Evolutionary conservation across 1,140 invertebrate genomes (phyloP).

Genomic region (Lasioglossum albipes): DNA sequence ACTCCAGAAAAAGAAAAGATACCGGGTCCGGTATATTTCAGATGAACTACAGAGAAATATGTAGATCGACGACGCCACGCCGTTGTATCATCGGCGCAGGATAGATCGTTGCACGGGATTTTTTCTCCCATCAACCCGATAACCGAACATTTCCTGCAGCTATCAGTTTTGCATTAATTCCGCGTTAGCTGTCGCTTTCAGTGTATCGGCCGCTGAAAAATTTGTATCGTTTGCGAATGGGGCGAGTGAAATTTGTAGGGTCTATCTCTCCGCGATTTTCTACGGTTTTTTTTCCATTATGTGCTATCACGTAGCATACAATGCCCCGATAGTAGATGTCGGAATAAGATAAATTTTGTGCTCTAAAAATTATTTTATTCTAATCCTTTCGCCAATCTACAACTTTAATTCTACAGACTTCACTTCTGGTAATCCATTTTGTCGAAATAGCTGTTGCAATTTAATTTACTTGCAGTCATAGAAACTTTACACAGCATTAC

Average conservation of each 20-base stretch:
- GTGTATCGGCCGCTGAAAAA: background rate
- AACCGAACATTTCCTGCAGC: background rate
- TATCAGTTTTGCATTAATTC: background rate
- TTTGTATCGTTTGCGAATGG: background rate
- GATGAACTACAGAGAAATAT: slow-evolving; percentile 43
- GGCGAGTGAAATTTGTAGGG: background rate
- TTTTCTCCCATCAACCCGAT: background rate
- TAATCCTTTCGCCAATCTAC: too few species aligned
- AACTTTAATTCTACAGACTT: too few species aligned
- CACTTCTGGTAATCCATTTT: too few species aligned
- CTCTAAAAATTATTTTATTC: too few species aligned
- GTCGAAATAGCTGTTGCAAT: too few species aligned
- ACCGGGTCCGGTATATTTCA: slow-evolving; percentile 21
- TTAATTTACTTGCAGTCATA: too few species aligned
- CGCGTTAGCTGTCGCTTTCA: background rate
- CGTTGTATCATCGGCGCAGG: slow-evolving; percentile 18
- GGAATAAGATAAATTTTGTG: too few species aligned
- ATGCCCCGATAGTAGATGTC: too few species aligned
- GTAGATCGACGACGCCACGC: slow-evolving; percentile 14
- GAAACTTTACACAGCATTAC: too few species aligned
- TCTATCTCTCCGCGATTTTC: background rate
- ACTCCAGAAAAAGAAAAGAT: slow-evolving; percentile 44
- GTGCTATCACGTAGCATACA: too few species aligned
- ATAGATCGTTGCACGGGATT: slow-evolving; percentile 13
- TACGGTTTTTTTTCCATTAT: background rate